Base-by-base conservation (phyloP, 2,797 vertebrate species). In the Esox lucius region DNA sequence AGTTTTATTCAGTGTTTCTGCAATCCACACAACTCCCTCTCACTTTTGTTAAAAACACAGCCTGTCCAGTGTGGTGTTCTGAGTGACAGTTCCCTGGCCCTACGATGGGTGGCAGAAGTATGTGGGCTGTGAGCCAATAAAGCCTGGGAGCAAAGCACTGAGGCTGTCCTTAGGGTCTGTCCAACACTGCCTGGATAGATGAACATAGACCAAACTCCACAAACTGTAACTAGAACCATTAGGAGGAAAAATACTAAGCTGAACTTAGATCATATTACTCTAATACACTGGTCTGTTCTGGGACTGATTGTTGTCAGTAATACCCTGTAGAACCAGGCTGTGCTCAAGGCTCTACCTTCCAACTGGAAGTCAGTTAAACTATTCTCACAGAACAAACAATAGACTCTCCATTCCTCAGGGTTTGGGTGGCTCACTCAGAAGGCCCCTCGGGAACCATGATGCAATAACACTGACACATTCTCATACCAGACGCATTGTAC, bases 41-140 rank as follows among this genome's bases (percentile, higher is more conserved):
- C 69, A 71, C 19, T 9, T 15, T 31, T 31, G 6, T 31, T 33
- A 19, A n/a, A 65, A 28, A 65, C 28, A 65, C 28, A 13, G 24
- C 46, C 2, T 22, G 24, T 42, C 68, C 12, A 0, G 24, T 48
- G 15, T 39, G 11, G 17, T 39, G 31, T 67, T 31, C 22, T 26
- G 68, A 69, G 68, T 69, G 68, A 69, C 68, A 69, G 68, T 3
- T 49, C 42, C 42, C 42, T 69, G 39, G 39, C 4, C 42, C 42
- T 16, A 35, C 22, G n/a, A 64, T 35, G 31, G 53, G 12, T 24
- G 46, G 46, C 22, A 17, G 42, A 85, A 84, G 82, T 87, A 85
- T 88, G 85, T 82, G 86, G 87, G 84, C 86, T 62, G 33, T 0
- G 19, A 5, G 87, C 87, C 88, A 90, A 74, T 71, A 9, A 16